A percentile compares a stretch with the other conserved stretches of the same genome.
phyloP scores from a whole-genome alignment of 2,797 vertebrate genomes.

The Lutjanus campechanus region DNA sequence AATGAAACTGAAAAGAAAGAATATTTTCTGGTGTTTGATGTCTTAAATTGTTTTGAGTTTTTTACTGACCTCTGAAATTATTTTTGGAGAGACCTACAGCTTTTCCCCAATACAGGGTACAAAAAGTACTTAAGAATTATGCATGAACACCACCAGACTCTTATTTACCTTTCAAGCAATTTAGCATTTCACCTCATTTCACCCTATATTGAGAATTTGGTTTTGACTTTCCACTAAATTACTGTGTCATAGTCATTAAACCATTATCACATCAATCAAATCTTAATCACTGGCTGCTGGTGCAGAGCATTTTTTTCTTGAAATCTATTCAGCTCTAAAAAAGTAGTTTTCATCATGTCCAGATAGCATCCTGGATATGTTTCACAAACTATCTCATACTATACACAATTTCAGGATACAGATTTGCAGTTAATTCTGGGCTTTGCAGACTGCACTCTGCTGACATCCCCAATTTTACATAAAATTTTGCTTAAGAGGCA shows the following conservation, averaged over 20 bases:
- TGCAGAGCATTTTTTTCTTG: slow-evolving; percentile 17
- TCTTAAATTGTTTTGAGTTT: slow-evolving; percentile 16
- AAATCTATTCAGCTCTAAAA: slow-evolving; percentile 15
- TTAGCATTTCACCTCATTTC: slow-evolving; percentile 4
- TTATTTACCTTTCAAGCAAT: slow-evolving; percentile 17
- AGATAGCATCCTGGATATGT: neutral
- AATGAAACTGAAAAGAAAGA: slow-evolving; percentile 15
- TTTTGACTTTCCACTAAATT: slow-evolving; percentile 41
- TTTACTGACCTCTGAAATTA: slow-evolving; percentile 7
- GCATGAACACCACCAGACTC: neutral
- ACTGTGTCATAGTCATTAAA: slow-evolving; percentile 46
- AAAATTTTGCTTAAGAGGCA: neutral
- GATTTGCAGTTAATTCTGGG: neutral
- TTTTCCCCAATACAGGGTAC: slow-evolving; percentile 1
- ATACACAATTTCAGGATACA: slow-evolving; percentile 11
- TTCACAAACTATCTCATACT: neutral
- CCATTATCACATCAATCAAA: slow-evolving; percentile 48
- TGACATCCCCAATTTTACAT: neutral
- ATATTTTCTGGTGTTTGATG: slow-evolving; percentile 12
- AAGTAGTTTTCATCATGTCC: neutral
- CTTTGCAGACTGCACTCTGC: neutral
- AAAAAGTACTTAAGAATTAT: slow-evolving; percentile 2
- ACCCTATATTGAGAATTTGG: slow-evolving; percentile 8
- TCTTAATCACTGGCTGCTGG: slow-evolving; percentile 38
- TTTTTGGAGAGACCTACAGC: slow-evolving; percentile 4